These are phyloP conservation scores for Dendrolimus houi DNA, from an alignment of 2,888 invertebrate species.

Conservation along the genomic window DNA sequence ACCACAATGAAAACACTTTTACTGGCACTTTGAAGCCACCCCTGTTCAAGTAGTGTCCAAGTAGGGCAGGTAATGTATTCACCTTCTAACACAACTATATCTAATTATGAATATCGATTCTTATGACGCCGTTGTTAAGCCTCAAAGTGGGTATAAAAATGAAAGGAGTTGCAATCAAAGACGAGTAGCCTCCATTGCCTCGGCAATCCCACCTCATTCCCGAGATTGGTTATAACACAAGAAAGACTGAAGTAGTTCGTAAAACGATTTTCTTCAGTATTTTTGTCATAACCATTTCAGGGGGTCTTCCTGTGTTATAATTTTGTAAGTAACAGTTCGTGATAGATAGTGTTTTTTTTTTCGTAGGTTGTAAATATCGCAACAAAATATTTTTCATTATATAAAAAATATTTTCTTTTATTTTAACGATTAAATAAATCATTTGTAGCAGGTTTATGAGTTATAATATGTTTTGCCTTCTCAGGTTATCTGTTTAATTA, in stretches of 20 bases:
- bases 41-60: constrained; percentile 27
- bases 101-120: constrained; percentile 72
- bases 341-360: too few relatives aligned
- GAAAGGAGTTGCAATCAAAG: constrained; percentile 16
- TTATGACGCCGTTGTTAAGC: constrained; percentile 50
- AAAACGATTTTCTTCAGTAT: constrained; percentile 74
- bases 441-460: too few relatives aligned
- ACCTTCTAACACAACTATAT: constrained; percentile 61
- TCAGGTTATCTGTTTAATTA: too few relatives aligned
- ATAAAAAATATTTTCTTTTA: too few relatives aligned
- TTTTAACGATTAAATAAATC: too few relatives aligned
- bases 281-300: constrained; percentile 66
- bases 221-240: constrained; percentile 60
- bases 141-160: constrained; percentile 55
- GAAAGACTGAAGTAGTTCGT: constrained; percentile 76
- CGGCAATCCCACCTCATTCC: constrained; percentile 43
- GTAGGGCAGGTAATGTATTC: constrained; percentile 42
- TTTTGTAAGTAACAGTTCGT: constrained; percentile 33
- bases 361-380: too few relatives aligned
- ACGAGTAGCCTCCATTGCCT: constrained; percentile 67
- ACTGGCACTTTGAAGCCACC: constrained; percentile 15
- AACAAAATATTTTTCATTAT: too few relatives aligned
- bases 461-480: too few relatives aligned
- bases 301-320: constrained; percentile 35
- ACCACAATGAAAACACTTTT: too few relatives aligned